These are phyloP conservation scores for Ophioninae sp. DNA, from an alignment of 2,888 invertebrate species.

Conservation along the genomic window DNA sequence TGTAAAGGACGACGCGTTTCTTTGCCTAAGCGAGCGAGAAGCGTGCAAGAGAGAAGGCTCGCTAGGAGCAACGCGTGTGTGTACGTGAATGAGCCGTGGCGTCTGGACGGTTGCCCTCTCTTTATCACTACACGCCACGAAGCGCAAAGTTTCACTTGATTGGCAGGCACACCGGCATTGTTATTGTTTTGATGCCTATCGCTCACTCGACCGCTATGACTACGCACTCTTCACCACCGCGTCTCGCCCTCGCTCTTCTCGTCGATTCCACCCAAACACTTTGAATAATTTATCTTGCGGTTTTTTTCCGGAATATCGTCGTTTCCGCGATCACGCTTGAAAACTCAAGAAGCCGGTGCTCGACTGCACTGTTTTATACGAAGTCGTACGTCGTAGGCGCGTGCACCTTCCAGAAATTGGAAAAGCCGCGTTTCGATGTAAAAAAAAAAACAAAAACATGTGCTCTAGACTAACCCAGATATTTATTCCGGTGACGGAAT, in stretches of 20 bases:
- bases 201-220: slow-evolving; percentile 31
- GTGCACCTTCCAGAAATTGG: background rate
- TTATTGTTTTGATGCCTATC: slow-evolving; percentile 63
- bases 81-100: slow-evolving; percentile 43
- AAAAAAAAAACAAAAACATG: background rate
- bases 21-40: slow-evolving; percentile 24
- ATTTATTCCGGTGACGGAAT: background rate
- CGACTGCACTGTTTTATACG: background rate
- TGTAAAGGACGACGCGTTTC: slow-evolving; percentile 22
- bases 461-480: no score
- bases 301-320: background rate
- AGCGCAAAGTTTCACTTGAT: slow-evolving; percentile 55
- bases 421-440: slow-evolving; percentile 19
- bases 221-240: slow-evolving; percentile 17
- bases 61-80: slow-evolving; percentile 2
- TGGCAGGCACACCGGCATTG: slow-evolving; percentile 63
- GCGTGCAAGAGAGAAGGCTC: slow-evolving; percentile 43
- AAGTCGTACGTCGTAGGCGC: background rate
- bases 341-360: background rate
- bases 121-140: slow-evolving; percentile 10
- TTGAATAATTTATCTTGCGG: background rate
- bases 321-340: background rate
- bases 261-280: background rate
- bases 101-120: slow-evolving; percentile 9
- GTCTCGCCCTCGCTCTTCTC: slow-evolving; percentile 19